A percentile compares a stretch with the other conserved stretches of the same genome.
Conservation (phyloP, 2,888 invertebrate genomes). For the Dyspetes luteomarginatus region DNA sequence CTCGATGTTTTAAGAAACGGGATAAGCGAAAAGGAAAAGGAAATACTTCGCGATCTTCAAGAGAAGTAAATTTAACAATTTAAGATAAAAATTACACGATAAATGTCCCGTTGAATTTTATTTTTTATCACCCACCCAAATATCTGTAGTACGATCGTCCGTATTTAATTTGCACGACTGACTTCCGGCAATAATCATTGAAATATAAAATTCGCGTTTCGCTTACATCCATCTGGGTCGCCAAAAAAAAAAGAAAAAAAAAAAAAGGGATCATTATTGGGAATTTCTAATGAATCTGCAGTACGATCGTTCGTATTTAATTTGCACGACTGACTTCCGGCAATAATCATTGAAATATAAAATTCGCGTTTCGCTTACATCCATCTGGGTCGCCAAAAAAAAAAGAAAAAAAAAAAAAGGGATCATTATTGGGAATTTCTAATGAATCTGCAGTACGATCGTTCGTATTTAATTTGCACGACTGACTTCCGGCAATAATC, state of each 20-base stretch:
- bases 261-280: constrained; percentile 25
- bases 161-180: background rate
- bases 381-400: too few species aligned
- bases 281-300: constrained; percentile 21
- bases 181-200: constrained; percentile 14
- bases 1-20: constrained; percentile 87
- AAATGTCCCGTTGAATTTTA: background rate
- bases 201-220: constrained; percentile 24
- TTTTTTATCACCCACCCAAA: constrained; percentile 16
- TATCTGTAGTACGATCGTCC: constrained; percentile 12
- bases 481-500: too few species aligned
- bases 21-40: constrained; percentile 87
- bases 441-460: too few species aligned
- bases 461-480: too few species aligned
- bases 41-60: constrained; percentile 86
- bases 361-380: too few species aligned
- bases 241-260: too few species aligned
- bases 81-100: background rate
- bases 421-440: too few species aligned
- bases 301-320: too few species aligned
- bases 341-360: too few species aligned
- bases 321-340: too few species aligned
- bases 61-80: constrained; percentile 84
- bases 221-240: constrained; percentile 14
- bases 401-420: too few species aligned